These are phyloP conservation scores for Probaryconus sp. DNA, from an alignment of 1,140 invertebrate genomes.

Conservation along the genomic window DNA sequence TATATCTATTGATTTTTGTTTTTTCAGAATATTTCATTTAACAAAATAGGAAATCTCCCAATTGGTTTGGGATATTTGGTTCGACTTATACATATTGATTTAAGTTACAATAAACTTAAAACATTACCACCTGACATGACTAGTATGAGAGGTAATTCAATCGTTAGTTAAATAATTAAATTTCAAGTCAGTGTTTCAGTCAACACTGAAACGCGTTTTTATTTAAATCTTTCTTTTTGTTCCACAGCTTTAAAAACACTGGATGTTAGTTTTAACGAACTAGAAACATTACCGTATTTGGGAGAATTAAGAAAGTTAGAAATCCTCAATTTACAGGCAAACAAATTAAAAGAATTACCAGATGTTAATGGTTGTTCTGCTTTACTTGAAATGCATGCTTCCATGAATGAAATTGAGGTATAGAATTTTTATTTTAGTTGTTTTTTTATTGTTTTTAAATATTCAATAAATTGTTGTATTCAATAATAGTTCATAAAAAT, in stretches of 20 bases:
- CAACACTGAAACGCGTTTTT: neutral
- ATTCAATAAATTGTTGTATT: neutral
- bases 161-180: constrained; percentile 22
- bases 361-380: constrained; percentile 83
- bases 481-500: neutral
- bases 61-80: constrained; percentile 81
- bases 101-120: constrained; percentile 80
- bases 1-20: constrained; percentile 29
- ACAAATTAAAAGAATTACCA: constrained; percentile 83
- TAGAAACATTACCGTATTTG: constrained; percentile 84
- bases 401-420: constrained; percentile 88
- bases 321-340: constrained; percentile 87
- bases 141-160: constrained; percentile 77
- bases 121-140: constrained; percentile 81
- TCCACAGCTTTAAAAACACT: constrained; percentile 79
- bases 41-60: constrained; percentile 79
- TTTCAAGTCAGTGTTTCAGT: constrained; percentile 28
- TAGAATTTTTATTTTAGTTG: constrained; percentile 14
- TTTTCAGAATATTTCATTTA: constrained; percentile 82
- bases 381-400: constrained; percentile 87
- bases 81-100: constrained; percentile 79
- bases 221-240: constrained; percentile 66
- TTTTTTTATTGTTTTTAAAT: neutral
- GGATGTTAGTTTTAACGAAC: constrained; percentile 81
- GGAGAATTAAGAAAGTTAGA: constrained; percentile 89